Evolutionary conservation across 2,888 invertebrate genomes (phyloP), one percentile per base, ranked within the genome.

Genomic region (Mythimna lalbum): DNA sequence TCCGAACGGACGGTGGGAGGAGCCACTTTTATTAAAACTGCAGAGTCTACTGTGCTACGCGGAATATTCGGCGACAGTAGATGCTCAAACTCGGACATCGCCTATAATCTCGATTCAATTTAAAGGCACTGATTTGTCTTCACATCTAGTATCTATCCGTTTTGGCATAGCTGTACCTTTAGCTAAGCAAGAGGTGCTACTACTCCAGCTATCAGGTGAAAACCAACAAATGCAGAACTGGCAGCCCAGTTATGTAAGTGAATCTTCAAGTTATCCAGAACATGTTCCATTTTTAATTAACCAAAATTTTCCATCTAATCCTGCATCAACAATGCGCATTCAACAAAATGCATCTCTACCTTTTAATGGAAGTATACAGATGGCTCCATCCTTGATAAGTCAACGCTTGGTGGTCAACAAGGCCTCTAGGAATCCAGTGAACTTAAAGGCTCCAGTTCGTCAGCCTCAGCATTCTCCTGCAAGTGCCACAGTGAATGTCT

Each of bases 1-100:
- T 77, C 89, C 93, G 4, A 93, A 93, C 17, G 96, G 96, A 14
- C 89, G 91, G 73, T 97, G 97, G 97, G 96, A 96, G 9, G 93
- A 94, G 21, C 91, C 94, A 27, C 90, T 95, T 2, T 78, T 94
- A 67, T 81, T 92, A 49, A 94, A 94, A 84, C 89, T 96, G 10
- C 95, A 94, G 80, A 93, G 92, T 77, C 79, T 94, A 49, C 90
- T 95, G 62, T 96, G 94, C 84, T 95, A 94, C 87, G 90, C 91
- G 27, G 95, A 96, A 69, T 94, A 94, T 73, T 84, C 91, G 17
- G 92, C 90, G 12, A 90, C 89, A 23, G 87, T 94, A 53, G 95
- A 94, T 62, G 93, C 88, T 39, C 96, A 88, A 85, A 93, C 90
- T 82, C 93, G 89, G n/a, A 88, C 90, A 19, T 86, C 92, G 49